phyloP scores from a whole-genome alignment of 2,113 vertebrate genomes.

The Rattus rattus region DNA sequence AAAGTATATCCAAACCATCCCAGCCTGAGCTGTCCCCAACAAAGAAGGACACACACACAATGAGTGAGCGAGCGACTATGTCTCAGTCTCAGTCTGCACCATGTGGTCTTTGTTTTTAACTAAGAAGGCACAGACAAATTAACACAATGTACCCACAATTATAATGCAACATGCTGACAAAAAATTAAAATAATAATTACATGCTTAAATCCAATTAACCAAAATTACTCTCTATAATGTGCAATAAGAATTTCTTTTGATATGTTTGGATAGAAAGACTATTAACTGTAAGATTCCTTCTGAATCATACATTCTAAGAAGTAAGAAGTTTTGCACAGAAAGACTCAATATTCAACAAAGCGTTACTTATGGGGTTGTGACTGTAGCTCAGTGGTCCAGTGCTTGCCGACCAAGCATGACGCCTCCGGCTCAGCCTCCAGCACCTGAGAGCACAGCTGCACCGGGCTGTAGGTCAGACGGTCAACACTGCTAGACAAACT shows the following conservation, averaged over 20 bases:
- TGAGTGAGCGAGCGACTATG: not conserved
- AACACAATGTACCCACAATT: not conserved
- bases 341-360: not conserved
- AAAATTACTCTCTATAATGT: conserved; percentile 5
- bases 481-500: not conserved
- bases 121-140: not conserved
- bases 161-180: not conserved
- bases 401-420: not conserved
- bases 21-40: not conserved
- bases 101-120: conserved; percentile 37
- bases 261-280: not conserved
- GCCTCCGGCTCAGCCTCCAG: not conserved
- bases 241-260: conserved; percentile 37
- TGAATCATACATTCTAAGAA: conserved; percentile 30
- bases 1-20: not conserved
- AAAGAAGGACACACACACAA: too few relatives aligned
- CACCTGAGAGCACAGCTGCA: not conserved
- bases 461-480: not conserved
- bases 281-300: conserved; percentile 16
- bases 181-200: conserved; percentile 17
- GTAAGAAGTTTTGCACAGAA: not conserved
- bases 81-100: not conserved
- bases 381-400: not conserved
- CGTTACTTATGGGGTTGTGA: not conserved
- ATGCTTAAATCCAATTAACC: not conserved